These are phyloP conservation scores for Martes flavigula DNA, from an alignment of 2,797 vertebrate genomes.

Conservation along the genomic window DNA sequence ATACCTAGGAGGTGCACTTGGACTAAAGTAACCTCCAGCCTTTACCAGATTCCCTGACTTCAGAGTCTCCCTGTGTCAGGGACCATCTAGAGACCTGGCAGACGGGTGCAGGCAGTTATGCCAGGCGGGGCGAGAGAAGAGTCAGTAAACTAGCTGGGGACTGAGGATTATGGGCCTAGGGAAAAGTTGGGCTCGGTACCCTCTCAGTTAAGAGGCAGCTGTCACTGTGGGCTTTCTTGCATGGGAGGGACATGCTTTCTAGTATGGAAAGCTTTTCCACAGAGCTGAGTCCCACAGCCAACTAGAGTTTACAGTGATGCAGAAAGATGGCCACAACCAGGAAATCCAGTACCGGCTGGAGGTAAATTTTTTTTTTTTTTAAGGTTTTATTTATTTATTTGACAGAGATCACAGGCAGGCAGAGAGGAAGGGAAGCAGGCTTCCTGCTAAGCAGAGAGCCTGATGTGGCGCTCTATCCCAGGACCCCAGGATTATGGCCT, in stretches of 20 bases:
- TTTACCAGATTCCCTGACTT: not conserved
- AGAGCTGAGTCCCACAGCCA: not conserved
- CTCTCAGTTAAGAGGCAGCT: not conserved
- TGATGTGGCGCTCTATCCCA: rapidly evolving
- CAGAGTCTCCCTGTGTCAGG: not conserved
- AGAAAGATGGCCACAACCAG: not conserved
- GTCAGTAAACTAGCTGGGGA: not conserved
- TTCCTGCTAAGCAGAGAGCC: too few relatives aligned
- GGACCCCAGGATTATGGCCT: too few relatives aligned
- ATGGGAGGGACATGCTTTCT: not conserved
- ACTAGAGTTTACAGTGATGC: not conserved
- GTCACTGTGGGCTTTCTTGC: not conserved
- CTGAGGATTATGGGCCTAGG: not conserved
- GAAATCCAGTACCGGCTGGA: not conserved
- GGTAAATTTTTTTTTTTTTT: not conserved
- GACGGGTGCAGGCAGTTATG: not conserved
- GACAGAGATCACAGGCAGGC: too few relatives aligned
- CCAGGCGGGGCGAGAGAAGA: not conserved
- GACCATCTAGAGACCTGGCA: not conserved
- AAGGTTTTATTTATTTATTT: too few relatives aligned
- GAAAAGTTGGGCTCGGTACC: not conserved
- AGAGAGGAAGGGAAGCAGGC: too few relatives aligned
- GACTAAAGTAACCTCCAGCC: not conserved
- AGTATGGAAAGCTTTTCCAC: not conserved
- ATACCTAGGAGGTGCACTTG: not conserved